A percentile compares a stretch with the other conserved stretches of the same genome.
These are phyloP conservation scores for Eumacrocentrus americanus DNA, from an alignment of 2,888 invertebrate genomes.

Conservation along the genomic window DNA sequence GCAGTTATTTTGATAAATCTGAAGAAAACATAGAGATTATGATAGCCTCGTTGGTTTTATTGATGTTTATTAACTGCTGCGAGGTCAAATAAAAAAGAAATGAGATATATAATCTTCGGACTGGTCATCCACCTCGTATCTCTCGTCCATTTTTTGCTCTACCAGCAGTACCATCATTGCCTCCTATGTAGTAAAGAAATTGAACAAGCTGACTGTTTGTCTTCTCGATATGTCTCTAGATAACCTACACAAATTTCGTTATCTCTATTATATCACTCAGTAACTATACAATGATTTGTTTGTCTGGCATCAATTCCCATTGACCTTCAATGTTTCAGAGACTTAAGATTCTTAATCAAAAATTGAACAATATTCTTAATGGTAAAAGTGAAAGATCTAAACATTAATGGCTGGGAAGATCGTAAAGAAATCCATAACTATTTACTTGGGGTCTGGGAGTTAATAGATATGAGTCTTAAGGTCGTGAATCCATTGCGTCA, in stretches of 20 bases:
- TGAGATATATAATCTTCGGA: neutral
- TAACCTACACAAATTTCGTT: slow-evolving; percentile 4
- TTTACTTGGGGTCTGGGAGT: too few relatives aligned
- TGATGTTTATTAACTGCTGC: neutral
- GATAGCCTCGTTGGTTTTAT: neutral
- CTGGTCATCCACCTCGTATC: neutral
- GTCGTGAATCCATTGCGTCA: neutral
- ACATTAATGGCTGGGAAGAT: neutral
- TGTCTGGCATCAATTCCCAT: neutral
- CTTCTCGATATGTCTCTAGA: neutral
- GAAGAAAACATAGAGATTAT: neutral
- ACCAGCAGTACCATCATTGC: neutral
- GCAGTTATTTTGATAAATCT: neutral
- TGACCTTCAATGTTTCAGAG: too few relatives aligned
- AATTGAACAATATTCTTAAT: neutral
- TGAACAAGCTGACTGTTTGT: neutral
- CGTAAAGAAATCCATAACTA: too few relatives aligned
- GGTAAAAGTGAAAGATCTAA: neutral
- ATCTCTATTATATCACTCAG: neutral
- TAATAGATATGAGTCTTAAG: neutral
- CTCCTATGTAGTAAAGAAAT: neutral
- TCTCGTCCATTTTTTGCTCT: neutral
- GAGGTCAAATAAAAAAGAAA: neutral
- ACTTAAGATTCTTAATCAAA: neutral
- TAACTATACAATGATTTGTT: neutral